phyloP scores from a whole-genome alignment of 2,113 vertebrate species.

The Apeltes quadracus region DNA sequence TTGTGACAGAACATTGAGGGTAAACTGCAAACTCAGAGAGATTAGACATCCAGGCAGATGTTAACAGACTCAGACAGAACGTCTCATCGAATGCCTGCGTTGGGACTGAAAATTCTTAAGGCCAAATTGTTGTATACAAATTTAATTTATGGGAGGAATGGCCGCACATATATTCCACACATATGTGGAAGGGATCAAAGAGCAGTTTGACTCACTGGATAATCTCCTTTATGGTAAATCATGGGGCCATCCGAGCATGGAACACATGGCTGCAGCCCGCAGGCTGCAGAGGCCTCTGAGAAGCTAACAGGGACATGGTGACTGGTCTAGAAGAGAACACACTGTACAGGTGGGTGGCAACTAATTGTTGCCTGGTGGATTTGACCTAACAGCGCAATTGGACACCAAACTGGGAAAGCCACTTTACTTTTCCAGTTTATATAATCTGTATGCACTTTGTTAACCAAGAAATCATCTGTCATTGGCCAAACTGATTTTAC shows the following conservation, averaged over 20 bases:
- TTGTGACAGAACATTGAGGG: not conserved
- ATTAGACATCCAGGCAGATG: not conserved
- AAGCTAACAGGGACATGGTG: slow-evolving; percentile 19
- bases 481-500: not conserved
- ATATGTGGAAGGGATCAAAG: slow-evolving; percentile 46
- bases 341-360: slow-evolving; percentile 11
- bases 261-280: slow-evolving; percentile 36
- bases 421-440: not conserved
- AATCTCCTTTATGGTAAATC: slow-evolving; percentile 44
- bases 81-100: not conserved
- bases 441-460: not conserved
- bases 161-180: slow-evolving; percentile 10
- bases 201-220: slow-evolving; percentile 51
- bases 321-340: slow-evolving; percentile 23
- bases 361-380: not conserved
- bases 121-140: not conserved
- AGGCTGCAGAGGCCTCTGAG: slow-evolving; percentile 34
- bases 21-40: not conserved
- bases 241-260: slow-evolving; percentile 59
- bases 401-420: not conserved
- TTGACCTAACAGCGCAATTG: slow-evolving; percentile 3
- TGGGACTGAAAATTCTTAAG: not conserved
- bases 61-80: not conserved
- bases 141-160: not conserved
- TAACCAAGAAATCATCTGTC: not conserved